phyloP scores from a whole-genome alignment of 2,888 invertebrate genomes.

The Leistus spinibarbis region DNA sequence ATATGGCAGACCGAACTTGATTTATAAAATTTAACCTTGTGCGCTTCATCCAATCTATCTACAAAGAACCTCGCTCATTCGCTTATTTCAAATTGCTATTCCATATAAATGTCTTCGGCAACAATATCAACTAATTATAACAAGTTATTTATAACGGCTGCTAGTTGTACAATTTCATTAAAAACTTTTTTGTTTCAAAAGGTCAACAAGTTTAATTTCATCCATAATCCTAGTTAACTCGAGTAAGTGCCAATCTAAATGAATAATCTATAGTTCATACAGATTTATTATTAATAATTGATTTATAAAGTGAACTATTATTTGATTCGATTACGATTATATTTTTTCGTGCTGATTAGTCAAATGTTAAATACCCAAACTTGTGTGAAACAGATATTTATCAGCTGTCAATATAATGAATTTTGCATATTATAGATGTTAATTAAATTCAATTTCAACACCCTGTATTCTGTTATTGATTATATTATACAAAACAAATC shows the following conservation, averaged over 20 bases:
- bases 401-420: no score
- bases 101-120: not conserved
- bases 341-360: no score
- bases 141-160: not conserved
- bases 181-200: not conserved
- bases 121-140: not conserved
- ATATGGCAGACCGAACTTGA: constrained; percentile 39
- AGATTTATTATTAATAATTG: no score
- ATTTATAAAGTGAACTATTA: no score
- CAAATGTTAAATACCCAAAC: no score
- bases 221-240: not conserved
- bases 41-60: not conserved
- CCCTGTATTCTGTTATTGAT: no score
- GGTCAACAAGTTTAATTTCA: not conserved
- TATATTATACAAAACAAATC: no score
- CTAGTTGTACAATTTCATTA: not conserved
- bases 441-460: no score
- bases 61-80: not conserved
- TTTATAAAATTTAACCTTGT: constrained; percentile 38
- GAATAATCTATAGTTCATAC: not conserved
- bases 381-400: no score
- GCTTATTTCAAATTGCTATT: not conserved
- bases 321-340: no score
- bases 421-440: no score
- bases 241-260: not conserved